A percentile compares a stretch with the other conserved stretches of the same genome.
phyloP scores from a whole-genome alignment of 2,888 invertebrate genomes.

The Cecidostiba fungosa region DNA sequence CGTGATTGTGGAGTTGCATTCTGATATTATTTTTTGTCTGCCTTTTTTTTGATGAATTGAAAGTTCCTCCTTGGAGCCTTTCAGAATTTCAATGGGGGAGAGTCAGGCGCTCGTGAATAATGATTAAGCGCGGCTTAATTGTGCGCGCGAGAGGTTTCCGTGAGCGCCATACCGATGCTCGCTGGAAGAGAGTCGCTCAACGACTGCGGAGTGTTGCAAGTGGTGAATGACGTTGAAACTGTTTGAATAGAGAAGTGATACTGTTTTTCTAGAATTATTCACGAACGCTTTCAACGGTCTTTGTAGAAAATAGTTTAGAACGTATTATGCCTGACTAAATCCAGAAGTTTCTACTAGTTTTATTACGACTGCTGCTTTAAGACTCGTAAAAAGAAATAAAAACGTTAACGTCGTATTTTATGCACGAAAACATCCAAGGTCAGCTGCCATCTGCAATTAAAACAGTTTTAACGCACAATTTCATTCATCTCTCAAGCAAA shows the following conservation, averaged over 20 bases:
- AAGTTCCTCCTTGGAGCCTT: constrained; percentile 2
- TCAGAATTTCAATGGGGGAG: constrained; percentile 3
- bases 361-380: too few relatives aligned
- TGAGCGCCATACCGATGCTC: constrained; percentile 6
- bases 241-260: background rate
- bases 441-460: background rate
- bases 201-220: background rate
- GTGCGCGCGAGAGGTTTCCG: background rate
- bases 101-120: constrained; percentile 13
- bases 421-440: background rate
- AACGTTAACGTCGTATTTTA: background rate
- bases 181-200: background rate
- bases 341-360: background rate
- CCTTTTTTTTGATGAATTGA: constrained; percentile 6
- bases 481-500: background rate
- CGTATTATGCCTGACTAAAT: background rate
- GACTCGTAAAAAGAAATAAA: too few relatives aligned
- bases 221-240: background rate
- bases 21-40: background rate
- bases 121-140: constrained; percentile 19
- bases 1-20: background rate
- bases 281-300: background rate
- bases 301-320: background rate
- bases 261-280: background rate
- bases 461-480: background rate